Base-by-base conservation (phyloP, 2,888 invertebrate species). In the Tromatobia lineatoria region DNA sequence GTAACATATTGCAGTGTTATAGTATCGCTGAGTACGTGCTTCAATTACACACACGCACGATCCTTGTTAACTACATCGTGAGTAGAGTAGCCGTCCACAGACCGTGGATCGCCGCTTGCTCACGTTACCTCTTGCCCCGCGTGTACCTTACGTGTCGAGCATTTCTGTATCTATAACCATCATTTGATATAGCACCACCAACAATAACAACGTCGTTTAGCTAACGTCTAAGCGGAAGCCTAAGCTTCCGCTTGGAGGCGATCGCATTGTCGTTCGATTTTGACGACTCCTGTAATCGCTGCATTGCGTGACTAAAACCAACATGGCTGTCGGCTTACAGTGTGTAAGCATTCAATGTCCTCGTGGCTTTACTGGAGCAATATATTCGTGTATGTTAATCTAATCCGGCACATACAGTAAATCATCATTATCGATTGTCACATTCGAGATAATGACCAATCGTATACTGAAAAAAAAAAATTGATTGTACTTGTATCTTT, bases 1-100 rank as follows among this genome's bases (percentile, higher is more conserved):
- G 50, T 6, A 45, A 34, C 45, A 8, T 59, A 50, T 18, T 59
- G 70, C 18, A 29, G 25, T 42, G 75, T 15, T 61, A 29, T 59
- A 29, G n/a, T 73, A 73, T 73, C 59, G 57, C 54, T 71, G 47
- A 52, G 66, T 80, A 76, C 66, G 76, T 76, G 80, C 75, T 71
- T 83, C 80, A 80, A 79, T 83, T 80, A 76, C 80, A 52, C 83
- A 75, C 71, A 71, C 78, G 70, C 70, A 70, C 70, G 50, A 70
- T 61, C 50, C 78, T 67, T 50, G 74, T 74, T 74, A 74, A 71
- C 38, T 18, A 52, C 34, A 34, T 66, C 66, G 42, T 20, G 66
- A 45, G 66, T 13, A 42, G 66, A 42, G 18, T 64, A 38, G 64
- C 20, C 45, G 15, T 66, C 6, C 20, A 20, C 38, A 23, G 42